Conservation (phyloP, 2,888 invertebrate genomes). For the Odiellus spinosus region DNA sequence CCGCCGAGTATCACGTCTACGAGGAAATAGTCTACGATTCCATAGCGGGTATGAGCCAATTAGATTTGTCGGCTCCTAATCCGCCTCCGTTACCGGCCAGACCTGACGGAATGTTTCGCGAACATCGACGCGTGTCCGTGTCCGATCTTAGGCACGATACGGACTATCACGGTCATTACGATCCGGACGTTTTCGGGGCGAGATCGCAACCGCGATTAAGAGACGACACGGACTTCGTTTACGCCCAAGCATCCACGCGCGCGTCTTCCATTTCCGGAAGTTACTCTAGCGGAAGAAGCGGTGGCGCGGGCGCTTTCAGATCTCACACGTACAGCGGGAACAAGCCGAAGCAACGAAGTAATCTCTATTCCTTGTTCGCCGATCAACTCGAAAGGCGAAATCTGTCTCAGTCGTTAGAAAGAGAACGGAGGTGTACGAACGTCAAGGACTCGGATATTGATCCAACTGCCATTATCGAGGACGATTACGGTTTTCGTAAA, state of each 20-base stretch:
- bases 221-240: too few relatives aligned
- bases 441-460: neutral
- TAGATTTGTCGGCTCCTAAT: neutral
- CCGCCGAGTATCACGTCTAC: constrained; percentile 26
- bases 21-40: constrained; percentile 27
- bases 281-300: constrained; percentile 7
- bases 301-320: neutral
- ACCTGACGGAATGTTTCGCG: constrained; percentile 14
- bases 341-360: constrained; percentile 24
- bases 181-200: too few relatives aligned
- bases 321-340: constrained; percentile 7
- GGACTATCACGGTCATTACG: too few relatives aligned
- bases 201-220: too few relatives aligned
- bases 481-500: constrained; percentile 14
- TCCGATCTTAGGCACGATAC: too few relatives aligned
- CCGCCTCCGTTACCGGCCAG: constrained; percentile 22
- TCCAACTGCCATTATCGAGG: constrained; percentile 10
- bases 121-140: neutral
- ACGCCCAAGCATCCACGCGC: too few relatives aligned
- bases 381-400: constrained; percentile 23
- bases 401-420: constrained; percentile 24
- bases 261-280: neutral
- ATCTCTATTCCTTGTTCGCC: constrained; percentile 25
- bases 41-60: neutral
- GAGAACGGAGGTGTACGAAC: constrained; percentile 18